phyloP scores from a whole-genome alignment of 1,140 invertebrate species.

The Sipha flava region DNA sequence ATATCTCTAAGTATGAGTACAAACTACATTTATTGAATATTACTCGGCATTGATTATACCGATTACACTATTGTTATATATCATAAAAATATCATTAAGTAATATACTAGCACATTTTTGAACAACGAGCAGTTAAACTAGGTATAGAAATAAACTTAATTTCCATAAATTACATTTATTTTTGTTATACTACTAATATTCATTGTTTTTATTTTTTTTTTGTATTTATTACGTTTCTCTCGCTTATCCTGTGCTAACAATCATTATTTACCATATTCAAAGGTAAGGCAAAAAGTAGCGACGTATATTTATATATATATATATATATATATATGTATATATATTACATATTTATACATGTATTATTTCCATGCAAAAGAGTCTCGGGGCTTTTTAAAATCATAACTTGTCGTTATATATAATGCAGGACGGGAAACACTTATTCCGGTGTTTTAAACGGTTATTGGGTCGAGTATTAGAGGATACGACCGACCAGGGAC shows the following conservation, averaged over 20 bases:
- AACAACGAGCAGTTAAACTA: no score
- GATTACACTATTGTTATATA: no score
- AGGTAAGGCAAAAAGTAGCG: background rate
- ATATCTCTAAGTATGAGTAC: no score
- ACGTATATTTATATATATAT: background rate
- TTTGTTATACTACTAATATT: background rate
- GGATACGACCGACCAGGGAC: background rate
- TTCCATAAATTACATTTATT: background rate
- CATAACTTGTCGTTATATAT: constrained; percentile 13
- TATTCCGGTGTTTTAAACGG: constrained; percentile 19
- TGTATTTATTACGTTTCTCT: background rate
- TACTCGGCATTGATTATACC: no score
- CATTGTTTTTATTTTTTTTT: background rate
- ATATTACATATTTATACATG: no score
- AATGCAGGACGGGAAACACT: constrained; percentile 5
- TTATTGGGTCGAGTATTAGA: constrained; percentile 20
- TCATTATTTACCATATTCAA: background rate
- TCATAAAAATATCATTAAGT: no score
- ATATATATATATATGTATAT: background rate
- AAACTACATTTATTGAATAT: no score
- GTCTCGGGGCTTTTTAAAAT: background rate
- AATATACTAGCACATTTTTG: no score
- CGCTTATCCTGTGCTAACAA: background rate
- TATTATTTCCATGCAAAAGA: background rate
- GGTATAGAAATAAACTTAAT: background rate